phyloP scores from a whole-genome alignment of 2,888 invertebrate species.

The Tillus elongatus region DNA sequence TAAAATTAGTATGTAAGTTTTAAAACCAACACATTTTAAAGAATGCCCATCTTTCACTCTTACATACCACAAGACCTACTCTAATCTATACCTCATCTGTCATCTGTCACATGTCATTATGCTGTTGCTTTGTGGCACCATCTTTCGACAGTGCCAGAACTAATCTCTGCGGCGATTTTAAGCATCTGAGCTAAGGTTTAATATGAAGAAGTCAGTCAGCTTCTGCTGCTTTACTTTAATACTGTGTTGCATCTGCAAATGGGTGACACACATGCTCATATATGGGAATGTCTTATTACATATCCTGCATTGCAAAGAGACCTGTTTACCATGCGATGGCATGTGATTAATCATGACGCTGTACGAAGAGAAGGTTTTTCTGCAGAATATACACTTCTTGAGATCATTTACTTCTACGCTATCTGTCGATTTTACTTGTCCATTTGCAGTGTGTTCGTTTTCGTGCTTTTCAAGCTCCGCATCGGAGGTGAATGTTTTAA shows the following conservation, averaged over 20 bases:
- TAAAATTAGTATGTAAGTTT: too few species aligned
- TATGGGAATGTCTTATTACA: not conserved
- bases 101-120: too few species aligned
- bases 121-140: too few species aligned
- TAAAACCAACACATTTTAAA: too few species aligned
- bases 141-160: too few species aligned
- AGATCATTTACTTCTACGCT: slow-evolving; percentile 1
- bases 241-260: not conserved
- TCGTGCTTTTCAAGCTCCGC: not conserved
- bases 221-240: not conserved
- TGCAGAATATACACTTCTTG: not conserved
- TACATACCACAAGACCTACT: too few species aligned
- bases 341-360: not conserved
- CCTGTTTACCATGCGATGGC: not conserved
- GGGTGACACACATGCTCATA: not conserved
- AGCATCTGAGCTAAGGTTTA: too few species aligned
- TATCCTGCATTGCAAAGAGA: not conserved
- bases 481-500: not conserved
- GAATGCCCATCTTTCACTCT: too few species aligned
- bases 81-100: too few species aligned
- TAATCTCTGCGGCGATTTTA: too few species aligned
- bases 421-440: not conserved
- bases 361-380: not conserved
- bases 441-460: not conserved
- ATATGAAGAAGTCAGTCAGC: not conserved